Conservation (phyloP, 2,113 vertebrate species). For the Scytalopus superciliaris region DNA sequence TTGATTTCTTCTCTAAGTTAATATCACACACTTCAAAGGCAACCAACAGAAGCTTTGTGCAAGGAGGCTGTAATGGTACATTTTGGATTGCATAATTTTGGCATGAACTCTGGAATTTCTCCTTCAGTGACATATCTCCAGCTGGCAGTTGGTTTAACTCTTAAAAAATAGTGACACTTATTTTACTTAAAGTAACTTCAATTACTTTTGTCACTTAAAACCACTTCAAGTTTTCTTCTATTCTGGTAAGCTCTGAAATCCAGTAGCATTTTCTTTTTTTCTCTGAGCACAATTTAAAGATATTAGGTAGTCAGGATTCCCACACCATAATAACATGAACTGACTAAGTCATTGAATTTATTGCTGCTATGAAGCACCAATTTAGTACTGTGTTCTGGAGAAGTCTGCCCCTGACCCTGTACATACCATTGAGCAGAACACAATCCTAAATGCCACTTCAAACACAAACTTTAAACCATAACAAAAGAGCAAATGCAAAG, state of each 20-base stretch:
- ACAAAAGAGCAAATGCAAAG: not conserved
- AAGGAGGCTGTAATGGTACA: not conserved
- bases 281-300: not conserved
- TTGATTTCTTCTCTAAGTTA: constrained; percentile 33
- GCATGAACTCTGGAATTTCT: not conserved
- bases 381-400: not conserved
- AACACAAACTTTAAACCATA: not conserved
- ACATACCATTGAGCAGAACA: not conserved
- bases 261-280: not conserved
- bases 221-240: not conserved
- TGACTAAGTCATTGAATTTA: not conserved
- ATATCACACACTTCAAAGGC: constrained; percentile 21
- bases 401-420: not conserved
- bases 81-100: not conserved
- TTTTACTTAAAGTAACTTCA: not conserved
- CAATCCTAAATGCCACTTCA: not conserved
- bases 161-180: not conserved
- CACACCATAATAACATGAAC: not conserved
- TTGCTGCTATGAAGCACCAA: not conserved
- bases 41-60: not conserved
- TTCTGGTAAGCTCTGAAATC: not conserved
- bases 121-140: not conserved
- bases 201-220: not conserved
- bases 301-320: not conserved
- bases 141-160: not conserved